Base-by-base conservation (phyloP, 2,797 vertebrate species). In the Iguana delicatissima region DNA sequence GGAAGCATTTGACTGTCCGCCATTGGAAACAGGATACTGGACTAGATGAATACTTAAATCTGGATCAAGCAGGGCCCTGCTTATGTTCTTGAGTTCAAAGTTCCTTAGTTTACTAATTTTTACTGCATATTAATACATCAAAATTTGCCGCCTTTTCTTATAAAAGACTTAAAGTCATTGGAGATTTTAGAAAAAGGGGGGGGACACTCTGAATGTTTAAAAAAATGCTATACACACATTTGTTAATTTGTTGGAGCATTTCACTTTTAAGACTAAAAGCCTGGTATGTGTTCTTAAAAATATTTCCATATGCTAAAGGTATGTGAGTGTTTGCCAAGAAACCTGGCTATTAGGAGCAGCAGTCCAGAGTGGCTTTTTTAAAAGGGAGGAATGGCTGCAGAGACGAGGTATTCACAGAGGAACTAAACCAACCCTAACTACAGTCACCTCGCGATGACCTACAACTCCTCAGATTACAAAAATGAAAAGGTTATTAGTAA, bases 251-350 rank as follows among this genome's bases (percentile, higher is more conserved):
- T 93, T 86, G 90, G 88, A 46, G 90, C 93, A 93, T 89, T 97
- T 96, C 96, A 96, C 95, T 95, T 91, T 92, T 92, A 95, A 94
- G 96, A 95, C 96, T 94, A 95, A 85, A 80, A 91, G 92, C n/a
- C 94, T 95, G 96, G 95, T 96, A 95, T 96, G 96, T 96, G 97
- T 95, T 97, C 95, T 96, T 79, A 96, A 97, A 97, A 97, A 97
- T 96, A 97, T 97, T 96, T 97, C 97, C 97, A 97, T 98, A 98
- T 97, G 97, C 96, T 97, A 92, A 95, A 97, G 96, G 97, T 97
- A 98, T 97, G 97, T 94, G 94, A 95, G 84, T 74, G 92, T 95
- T 92, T 97, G 97, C 97, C 97, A 97, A 97, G 95, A 96, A 96
- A 97, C 96, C 93, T 92, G 96, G 92, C 95, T 96, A 93, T 91